A percentile compares a stretch with the other conserved stretches of the same genome.
These are phyloP conservation scores for Stegophylla sp. DNA, from an alignment of 2,888 invertebrate genomes.

Conservation along the genomic window DNA sequence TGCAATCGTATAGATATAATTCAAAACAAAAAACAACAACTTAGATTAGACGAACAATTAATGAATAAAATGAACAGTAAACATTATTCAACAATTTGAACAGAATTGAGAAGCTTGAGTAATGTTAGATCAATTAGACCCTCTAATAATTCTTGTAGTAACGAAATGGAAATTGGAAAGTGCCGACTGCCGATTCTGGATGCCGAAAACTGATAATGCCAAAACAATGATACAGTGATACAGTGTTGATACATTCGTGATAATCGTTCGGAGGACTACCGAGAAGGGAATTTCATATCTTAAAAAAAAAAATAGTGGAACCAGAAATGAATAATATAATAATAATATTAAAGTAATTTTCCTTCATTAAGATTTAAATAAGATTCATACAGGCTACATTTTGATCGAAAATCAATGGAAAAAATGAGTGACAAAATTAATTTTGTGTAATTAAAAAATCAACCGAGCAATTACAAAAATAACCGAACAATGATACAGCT, in stretches of 20 bases:
- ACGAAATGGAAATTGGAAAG: conserved; percentile 11
- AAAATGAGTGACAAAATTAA: no score
- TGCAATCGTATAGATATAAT: neutral
- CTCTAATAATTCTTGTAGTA: neutral
- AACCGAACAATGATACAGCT: no score
- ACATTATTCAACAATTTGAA: neutral
- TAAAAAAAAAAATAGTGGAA: neutral
- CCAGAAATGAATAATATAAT: no score
- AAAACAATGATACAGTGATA: conserved; percentile 16
- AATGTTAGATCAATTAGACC: neutral
- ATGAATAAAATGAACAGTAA: neutral
- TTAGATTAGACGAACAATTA: no score
- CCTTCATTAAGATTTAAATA: no score
- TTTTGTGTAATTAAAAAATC: no score
- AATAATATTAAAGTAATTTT: no score
- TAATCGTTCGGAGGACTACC: neutral
- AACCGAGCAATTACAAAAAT: no score
- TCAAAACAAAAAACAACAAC: neutral
- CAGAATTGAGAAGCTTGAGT: neutral
- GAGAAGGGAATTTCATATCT: neutral
- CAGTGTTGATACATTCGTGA: conserved; percentile 17
- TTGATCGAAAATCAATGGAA: no score
- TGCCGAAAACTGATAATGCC: conserved; percentile 34
- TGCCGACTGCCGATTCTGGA: conserved; percentile 37
- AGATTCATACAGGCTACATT: no score